phyloP scores from a whole-genome alignment of 2,113 vertebrate species.

The Rostratula benghalensis region DNA sequence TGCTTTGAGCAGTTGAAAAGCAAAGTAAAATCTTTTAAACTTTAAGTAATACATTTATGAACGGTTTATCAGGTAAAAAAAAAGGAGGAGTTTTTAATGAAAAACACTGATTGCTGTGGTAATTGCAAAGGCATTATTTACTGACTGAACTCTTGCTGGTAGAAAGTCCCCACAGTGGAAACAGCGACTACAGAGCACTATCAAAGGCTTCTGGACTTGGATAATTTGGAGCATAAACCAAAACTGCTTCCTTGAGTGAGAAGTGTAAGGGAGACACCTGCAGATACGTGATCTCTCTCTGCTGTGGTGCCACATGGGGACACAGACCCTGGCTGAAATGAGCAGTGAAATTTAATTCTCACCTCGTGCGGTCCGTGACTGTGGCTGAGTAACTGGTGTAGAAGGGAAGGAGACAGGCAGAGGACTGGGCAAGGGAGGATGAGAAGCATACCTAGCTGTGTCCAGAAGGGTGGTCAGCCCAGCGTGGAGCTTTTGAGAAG shows the following conservation, averaged over 20 bases:
- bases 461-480: neutral
- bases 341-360: neutral
- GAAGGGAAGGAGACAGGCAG: neutral
- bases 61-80: neutral
- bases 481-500: neutral
- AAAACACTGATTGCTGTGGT: neutral
- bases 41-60: neutral
- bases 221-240: neutral
- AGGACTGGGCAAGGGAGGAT: neutral
- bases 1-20: neutral
- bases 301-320: neutral
- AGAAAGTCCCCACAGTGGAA: neutral
- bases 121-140: neutral
- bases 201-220: neutral
- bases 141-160: neutral
- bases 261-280: fast-evolving
- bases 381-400: fast-evolving
- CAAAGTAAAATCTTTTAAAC: neutral
- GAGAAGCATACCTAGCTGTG: neutral
- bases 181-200: fast-evolving
- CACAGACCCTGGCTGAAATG: neutral
- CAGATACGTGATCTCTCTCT: neutral
- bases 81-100: neutral
- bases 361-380: neutral
- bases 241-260: neutral